Evolutionary conservation across 2,888 invertebrate species (phyloP).

Genomic region (Calameuta filiformis): DNA sequence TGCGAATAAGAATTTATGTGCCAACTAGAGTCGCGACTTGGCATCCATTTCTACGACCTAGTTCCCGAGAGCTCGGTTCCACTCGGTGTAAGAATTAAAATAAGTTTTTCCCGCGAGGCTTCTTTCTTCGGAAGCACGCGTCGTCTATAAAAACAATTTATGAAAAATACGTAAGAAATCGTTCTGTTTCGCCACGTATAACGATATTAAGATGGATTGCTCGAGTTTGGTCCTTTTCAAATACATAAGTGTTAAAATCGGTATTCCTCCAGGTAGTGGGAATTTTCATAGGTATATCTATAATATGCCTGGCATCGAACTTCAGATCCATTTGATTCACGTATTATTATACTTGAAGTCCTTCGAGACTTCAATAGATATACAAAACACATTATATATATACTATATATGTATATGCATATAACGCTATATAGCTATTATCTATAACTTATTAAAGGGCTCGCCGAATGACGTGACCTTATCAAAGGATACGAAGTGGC

Average conservation of each 20-base stretch:
- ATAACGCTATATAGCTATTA: background rate
- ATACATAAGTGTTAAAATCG: background rate
- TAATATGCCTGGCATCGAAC: background rate
- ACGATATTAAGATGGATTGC: background rate
- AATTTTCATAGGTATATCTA: background rate
- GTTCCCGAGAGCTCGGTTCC: background rate
- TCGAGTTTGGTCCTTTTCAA: background rate
- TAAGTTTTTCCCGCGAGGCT: background rate
- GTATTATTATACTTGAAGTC: background rate
- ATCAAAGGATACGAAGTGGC: background rate
- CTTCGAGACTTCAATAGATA: background rate
- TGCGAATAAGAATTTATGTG: background rate
- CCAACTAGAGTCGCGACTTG: background rate
- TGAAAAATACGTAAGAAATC: background rate
- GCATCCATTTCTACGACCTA: background rate
- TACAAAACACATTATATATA: background rate
- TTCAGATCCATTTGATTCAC: background rate
- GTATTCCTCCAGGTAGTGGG: background rate
- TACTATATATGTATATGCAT: background rate
- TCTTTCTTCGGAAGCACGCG: background rate
- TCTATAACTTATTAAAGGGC: background rate
- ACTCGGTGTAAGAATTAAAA: background rate
- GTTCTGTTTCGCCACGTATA: background rate
- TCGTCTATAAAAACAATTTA: background rate
- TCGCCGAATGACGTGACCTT: background rate